A percentile compares a stretch with the other conserved stretches of the same genome.
These are phyloP conservation scores for Borostomias antarcticus DNA, from an alignment of 2,797 vertebrate species.

Conservation along the genomic window DNA sequence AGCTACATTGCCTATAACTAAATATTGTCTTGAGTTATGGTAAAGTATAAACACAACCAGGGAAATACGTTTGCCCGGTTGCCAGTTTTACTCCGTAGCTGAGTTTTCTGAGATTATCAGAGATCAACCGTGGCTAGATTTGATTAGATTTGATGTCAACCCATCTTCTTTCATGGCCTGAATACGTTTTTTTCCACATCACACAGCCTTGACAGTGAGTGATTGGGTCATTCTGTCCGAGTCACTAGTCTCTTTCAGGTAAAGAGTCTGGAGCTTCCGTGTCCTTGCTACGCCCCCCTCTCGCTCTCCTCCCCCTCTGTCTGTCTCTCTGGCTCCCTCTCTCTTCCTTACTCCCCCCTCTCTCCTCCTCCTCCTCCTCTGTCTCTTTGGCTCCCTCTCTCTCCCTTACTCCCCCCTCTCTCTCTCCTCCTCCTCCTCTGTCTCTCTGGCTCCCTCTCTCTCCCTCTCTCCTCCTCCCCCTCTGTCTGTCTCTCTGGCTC, in stretches of 20 bases:
- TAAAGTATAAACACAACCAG: no score
- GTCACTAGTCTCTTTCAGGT: slow-evolving; percentile 33
- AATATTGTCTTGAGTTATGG: no score
- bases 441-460: slow-evolving; percentile 27
- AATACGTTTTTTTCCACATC: slow-evolving; percentile 3
- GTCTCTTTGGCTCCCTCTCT: slow-evolving; percentile 20
- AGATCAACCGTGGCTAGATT: no score
- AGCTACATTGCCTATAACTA: no score
- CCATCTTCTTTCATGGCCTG: neutral
- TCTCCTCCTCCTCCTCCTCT: slow-evolving; percentile 15
- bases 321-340: no score
- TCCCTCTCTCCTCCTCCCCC: neutral
- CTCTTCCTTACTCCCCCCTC: neutral
- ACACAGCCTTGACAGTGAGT: neutral
- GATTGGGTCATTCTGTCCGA: slow-evolving; percentile 12
- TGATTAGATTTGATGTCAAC: no score
- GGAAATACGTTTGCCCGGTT: no score
- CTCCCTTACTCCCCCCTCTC: slow-evolving; percentile 9
- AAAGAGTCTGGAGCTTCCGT: slow-evolving; percentile 24
- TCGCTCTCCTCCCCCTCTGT: neutral
- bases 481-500: slow-evolving; percentile 14
- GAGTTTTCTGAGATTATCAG: no score
- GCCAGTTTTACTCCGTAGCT: no score
- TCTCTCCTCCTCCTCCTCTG: slow-evolving; percentile 33
- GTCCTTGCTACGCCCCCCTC: slow-evolving; percentile 30